Evolutionary conservation across 2,797 vertebrate genomes (phyloP).

Genomic region (Poeciliopsis gracilis): DNA sequence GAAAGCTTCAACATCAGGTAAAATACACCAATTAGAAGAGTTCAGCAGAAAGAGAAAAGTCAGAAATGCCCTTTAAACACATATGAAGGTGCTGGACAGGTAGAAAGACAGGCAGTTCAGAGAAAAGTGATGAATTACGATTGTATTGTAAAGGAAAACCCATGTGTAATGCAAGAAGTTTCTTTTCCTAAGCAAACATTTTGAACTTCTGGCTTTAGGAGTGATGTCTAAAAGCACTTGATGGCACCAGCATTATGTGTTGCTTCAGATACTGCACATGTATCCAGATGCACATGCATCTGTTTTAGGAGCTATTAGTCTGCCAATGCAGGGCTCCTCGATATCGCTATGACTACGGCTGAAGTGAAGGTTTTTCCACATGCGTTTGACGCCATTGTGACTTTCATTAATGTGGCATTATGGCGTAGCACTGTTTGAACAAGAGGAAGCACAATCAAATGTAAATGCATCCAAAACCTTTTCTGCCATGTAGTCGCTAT

Average conservation of each 20-base stretch:
- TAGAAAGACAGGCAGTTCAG: not conserved
- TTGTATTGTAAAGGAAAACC: not conserved
- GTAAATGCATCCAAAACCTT: conserved; percentile 2
- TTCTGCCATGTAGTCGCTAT: not conserved
- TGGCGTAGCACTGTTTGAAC: conserved; percentile 58
- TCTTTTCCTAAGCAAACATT: not conserved
- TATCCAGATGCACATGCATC: not conserved
- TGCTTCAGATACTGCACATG: conserved; percentile 1
- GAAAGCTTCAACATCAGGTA: conserved; percentile 31
- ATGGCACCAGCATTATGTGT: conserved; percentile 64
- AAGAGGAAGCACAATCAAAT: conserved; percentile 32
- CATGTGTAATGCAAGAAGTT: not conserved
- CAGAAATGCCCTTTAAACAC: not conserved
- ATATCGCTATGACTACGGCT: conserved; percentile 42
- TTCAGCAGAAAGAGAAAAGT: conserved; percentile 3
- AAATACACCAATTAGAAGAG: conserved; percentile 60
- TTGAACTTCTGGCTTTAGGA: conserved; percentile 4
- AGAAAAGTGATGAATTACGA: not conserved
- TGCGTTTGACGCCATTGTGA: conserved; percentile 32
- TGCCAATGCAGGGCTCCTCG: not conserved
- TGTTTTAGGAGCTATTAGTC: conserved; percentile 9
- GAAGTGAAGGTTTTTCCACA: conserved; percentile 21
- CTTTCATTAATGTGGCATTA: conserved; percentile 61
- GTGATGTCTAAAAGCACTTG: conserved; percentile 65
- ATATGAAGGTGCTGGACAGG: not conserved